phyloP scores from a whole-genome alignment of 2,113 vertebrate species.

The Dromiciops gliroides region DNA sequence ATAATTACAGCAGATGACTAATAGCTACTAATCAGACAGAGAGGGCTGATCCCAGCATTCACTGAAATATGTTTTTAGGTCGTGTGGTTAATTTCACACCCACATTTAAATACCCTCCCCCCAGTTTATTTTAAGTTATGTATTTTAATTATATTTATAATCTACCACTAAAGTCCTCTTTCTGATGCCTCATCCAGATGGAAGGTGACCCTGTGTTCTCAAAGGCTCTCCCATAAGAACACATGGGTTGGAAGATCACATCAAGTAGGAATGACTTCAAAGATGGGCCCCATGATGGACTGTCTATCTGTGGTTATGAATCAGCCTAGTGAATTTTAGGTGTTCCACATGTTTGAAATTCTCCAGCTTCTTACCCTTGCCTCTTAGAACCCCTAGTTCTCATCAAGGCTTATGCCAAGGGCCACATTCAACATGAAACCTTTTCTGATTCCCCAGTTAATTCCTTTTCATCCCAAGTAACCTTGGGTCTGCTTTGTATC shows the following conservation, averaged over 20 bases:
- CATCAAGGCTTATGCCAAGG: background rate
- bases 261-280: background rate
- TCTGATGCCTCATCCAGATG: background rate
- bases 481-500: background rate
- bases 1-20: constrained; percentile 63
- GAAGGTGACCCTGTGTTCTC: background rate
- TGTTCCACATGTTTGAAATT: background rate
- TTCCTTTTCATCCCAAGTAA: background rate
- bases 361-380: background rate
- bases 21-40: constrained; percentile 42
- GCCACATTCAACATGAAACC: background rate
- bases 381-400: background rate
- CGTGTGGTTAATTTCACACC: constrained; percentile 37
- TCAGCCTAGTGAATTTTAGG: background rate
- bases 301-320: background rate
- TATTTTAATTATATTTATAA: constrained; percentile 24
- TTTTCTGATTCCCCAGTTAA: background rate
- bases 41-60: constrained; percentile 24
- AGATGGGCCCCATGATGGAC: background rate
- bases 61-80: constrained; percentile 41
- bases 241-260: background rate
- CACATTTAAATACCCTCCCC: background rate
- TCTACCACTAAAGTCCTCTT: background rate
- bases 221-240: background rate
- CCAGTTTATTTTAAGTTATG: background rate